Percentiles rank a stretch among this genome's conserved stretches.
phyloP scores from a whole-genome alignment of 1,140 invertebrate genomes.

The Medauroidea extradentata region DNA sequence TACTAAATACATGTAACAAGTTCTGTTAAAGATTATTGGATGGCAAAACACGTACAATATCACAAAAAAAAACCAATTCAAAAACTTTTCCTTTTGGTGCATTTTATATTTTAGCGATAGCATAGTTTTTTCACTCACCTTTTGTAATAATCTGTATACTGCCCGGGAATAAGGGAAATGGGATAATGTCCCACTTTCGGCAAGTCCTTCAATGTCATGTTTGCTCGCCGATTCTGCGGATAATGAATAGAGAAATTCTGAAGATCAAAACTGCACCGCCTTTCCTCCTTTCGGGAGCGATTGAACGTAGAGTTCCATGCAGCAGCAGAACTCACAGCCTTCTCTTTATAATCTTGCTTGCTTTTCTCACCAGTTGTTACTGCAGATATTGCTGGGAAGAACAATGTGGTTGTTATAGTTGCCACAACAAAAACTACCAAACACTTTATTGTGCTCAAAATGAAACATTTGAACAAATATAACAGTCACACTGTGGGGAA shows the following conservation, averaged over 20 bases:
- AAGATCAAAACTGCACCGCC: constrained; percentile 66
- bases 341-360: constrained; percentile 70
- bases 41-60: too few species aligned
- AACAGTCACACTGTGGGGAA: too few species aligned
- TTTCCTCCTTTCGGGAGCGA: constrained; percentile 62
- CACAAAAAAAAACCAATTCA: too few species aligned
- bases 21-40: too few species aligned
- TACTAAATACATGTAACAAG: too few species aligned
- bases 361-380: constrained; percentile 49
- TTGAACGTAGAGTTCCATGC: constrained; percentile 88
- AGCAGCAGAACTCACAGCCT: constrained; percentile 79
- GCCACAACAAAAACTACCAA: too few species aligned
- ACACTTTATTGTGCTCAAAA: too few species aligned
- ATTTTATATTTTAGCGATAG: too few species aligned
- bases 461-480: too few species aligned
- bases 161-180: constrained; percentile 85
- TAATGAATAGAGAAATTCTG: constrained; percentile 72
- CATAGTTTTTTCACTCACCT: constrained; percentile 52
- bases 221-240: constrained; percentile 46
- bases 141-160: constrained; percentile 83
- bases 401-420: not conserved
- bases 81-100: too few species aligned
- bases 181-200: constrained; percentile 75
- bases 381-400: constrained; percentile 42
- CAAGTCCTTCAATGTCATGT: constrained; percentile 46